These are phyloP conservation scores for Catocala sponsa DNA, from an alignment of 2,888 invertebrate genomes.

Conservation along the genomic window DNA sequence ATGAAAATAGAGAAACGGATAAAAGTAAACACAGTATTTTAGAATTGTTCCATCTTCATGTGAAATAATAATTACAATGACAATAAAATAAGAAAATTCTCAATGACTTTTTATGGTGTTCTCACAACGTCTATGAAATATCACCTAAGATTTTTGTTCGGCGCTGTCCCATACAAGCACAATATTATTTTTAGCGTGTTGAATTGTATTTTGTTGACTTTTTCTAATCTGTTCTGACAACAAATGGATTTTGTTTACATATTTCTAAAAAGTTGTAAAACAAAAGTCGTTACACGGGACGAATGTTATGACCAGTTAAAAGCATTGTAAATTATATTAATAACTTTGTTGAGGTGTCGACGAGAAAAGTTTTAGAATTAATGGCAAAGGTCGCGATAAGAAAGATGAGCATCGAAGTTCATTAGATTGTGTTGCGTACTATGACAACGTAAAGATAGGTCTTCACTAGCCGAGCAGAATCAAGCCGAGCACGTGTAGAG, in stretches of 20 bases:
- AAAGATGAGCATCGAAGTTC: slow-evolving; percentile 21
- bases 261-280: slow-evolving; percentile 24
- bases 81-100: too few species aligned
- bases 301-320: slow-evolving; percentile 54
- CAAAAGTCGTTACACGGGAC: slow-evolving; percentile 48
- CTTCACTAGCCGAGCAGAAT: too few species aligned
- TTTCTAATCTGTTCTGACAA: slow-evolving; percentile 3
- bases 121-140: too few species aligned
- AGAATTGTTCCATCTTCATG: too few species aligned
- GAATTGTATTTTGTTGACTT: background rate
- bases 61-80: too few species aligned
- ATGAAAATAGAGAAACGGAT: too few species aligned
- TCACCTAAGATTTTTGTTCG: too few species aligned
- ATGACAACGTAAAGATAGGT: too few species aligned
- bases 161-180: too few species aligned
- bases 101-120: too few species aligned
- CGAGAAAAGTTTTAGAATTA: slow-evolving; percentile 42
- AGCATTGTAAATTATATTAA: slow-evolving; percentile 53
- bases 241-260: slow-evolving; percentile 33
- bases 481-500: too few species aligned
- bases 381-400: slow-evolving; percentile 28
- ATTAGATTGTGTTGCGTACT: background rate
- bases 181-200: background rate
- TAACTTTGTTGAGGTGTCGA: slow-evolving; percentile 47
- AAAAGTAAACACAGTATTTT: too few species aligned